A percentile compares a stretch with the other conserved stretches of the same genome.
Evolutionary conservation across 2,113 vertebrate genomes (phyloP).

Genomic region (Caranx melampygus): DNA sequence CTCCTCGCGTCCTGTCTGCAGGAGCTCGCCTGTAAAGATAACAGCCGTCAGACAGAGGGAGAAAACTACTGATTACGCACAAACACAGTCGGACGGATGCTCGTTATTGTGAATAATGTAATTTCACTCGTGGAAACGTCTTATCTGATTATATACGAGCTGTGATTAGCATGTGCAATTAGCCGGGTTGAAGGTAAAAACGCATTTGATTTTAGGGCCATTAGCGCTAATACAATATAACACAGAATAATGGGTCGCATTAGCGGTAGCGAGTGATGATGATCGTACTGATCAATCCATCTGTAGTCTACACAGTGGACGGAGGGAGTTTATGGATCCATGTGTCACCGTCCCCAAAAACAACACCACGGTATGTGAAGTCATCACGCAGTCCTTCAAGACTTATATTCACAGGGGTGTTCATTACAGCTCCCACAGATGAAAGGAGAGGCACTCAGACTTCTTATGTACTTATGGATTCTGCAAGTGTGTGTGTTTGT

Average conservation of each 20-base stretch:
- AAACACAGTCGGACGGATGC: not conserved
- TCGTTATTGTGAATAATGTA: not conserved
- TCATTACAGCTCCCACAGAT: not conserved
- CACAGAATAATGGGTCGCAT: not conserved
- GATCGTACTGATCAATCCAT: not conserved
- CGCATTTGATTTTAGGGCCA: not conserved
- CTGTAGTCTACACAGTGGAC: not conserved
- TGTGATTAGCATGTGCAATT: not conserved
- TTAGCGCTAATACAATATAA: not conserved
- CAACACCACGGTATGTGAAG: too few species aligned
- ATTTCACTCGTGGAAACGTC: not conserved
- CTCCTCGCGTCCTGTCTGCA: too few species aligned
- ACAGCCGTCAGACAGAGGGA: not conserved
- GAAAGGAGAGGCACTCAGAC: not conserved
- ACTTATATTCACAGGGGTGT: slow-evolving; percentile 22
- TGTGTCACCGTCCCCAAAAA: not conserved
- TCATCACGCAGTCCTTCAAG: not conserved
- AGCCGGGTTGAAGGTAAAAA: not conserved
- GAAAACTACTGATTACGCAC: slow-evolving; percentile 6
- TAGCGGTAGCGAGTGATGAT: not conserved
- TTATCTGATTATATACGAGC: not conserved
- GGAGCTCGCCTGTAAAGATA: not conserved
- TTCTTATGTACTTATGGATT: not conserved
- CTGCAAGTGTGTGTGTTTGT: slow-evolving; percentile 20
- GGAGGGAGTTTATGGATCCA: not conserved